Conservation (phyloP, 2,113 vertebrate genomes). For the Calonectris borealis region DNA sequence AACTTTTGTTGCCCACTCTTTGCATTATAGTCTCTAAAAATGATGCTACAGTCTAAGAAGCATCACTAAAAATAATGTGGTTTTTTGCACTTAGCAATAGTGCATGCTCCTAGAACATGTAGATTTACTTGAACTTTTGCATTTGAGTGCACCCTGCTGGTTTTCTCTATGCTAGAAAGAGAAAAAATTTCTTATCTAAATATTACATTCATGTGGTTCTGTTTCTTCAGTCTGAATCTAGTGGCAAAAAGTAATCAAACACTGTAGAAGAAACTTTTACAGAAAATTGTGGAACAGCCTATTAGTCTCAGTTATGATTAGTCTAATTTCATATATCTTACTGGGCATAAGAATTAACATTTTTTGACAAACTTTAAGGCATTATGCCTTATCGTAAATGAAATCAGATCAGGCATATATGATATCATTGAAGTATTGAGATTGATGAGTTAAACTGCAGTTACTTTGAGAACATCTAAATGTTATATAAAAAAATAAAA, state of each 20-base stretch:
- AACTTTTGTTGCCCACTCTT: not conserved
- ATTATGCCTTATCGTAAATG: not conserved
- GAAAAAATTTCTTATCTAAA: not conserved
- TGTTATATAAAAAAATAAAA: not conserved
- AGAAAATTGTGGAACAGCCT: not conserved
- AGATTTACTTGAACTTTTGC: constrained; percentile 29
- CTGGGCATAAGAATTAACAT: not conserved
- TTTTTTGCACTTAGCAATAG: not conserved
- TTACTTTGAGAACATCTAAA: not conserved
- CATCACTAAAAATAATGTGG: not conserved
- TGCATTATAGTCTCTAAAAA: not conserved
- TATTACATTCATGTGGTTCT: not conserved
- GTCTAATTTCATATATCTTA: not conserved
- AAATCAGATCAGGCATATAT: not conserved
- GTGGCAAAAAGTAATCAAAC: not conserved
- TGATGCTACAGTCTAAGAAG: not conserved
- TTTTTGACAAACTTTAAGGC: not conserved
- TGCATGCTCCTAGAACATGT: not conserved
- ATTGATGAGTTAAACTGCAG: not conserved
- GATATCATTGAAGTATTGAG: not conserved
- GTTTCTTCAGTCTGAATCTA: not conserved
- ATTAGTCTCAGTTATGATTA: not conserved
- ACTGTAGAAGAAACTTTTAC: not conserved
- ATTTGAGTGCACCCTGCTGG: constrained; percentile 66
- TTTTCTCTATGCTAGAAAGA: not conserved